phyloP scores from a whole-genome alignment of 2,113 vertebrate genomes.

The Suncus etruscus region DNA sequence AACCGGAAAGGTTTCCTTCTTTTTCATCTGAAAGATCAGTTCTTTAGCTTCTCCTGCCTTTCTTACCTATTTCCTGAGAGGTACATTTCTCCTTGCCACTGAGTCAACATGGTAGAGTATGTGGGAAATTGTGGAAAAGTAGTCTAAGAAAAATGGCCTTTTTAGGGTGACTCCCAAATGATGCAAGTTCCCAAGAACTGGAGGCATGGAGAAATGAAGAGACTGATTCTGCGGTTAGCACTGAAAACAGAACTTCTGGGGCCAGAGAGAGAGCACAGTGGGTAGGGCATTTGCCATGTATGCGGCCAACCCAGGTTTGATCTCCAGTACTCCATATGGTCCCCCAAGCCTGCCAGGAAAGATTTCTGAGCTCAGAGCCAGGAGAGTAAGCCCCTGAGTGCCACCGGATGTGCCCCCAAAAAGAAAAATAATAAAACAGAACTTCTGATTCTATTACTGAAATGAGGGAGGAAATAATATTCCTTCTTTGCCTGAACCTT shows the following conservation, averaged over 20 bases:
- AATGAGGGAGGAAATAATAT: slow-evolving; percentile 12
- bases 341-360: no score
- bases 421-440: slow-evolving; percentile 5
- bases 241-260: slow-evolving; percentile 57
- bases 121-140: slow-evolving; percentile 64
- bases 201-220: slow-evolving; percentile 51
- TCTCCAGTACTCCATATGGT: no score
- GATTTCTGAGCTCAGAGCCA: no score
- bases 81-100: slow-evolving; percentile 37
- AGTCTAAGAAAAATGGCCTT: slow-evolving; percentile 63
- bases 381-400: no score
- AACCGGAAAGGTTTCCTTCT: slow-evolving; percentile 54
- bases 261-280: no score
- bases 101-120: slow-evolving; percentile 35
- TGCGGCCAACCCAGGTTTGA: no score
- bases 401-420: no score
- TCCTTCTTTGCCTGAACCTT: slow-evolving; percentile 58
- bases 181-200: slow-evolving; percentile 25
- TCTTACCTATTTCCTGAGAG: slow-evolving; percentile 62
- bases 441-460: slow-evolving; percentile 63
- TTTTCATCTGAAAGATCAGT: slow-evolving; percentile 63
- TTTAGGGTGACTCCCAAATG: slow-evolving; percentile 54
- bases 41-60: slow-evolving; percentile 62
- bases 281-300: no score
- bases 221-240: slow-evolving; percentile 10